phyloP scores from a whole-genome alignment of 2,888 invertebrate species.

The Cepaea hortensis region DNA sequence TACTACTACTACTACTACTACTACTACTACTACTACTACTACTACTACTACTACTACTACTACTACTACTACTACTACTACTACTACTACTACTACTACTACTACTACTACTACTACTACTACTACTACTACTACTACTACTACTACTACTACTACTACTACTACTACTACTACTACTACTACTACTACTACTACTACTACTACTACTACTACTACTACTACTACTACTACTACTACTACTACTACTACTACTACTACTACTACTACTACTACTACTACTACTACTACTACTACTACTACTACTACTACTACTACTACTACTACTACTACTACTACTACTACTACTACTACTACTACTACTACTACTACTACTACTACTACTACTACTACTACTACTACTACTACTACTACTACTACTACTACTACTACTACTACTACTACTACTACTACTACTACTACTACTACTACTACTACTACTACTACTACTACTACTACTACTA shows the following conservation, averaged over 20 bases:
- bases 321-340: neutral
- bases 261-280: conserved; percentile 36
- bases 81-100: conserved; percentile 24
- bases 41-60: neutral
- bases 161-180: conserved; percentile 34
- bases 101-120: conserved; percentile 27
- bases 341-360: conserved; percentile 5
- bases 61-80: neutral
- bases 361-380: neutral
- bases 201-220: conserved; percentile 30
- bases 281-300: conserved; percentile 33
- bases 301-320: neutral
- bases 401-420: neutral
- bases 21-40: neutral
- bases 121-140: conserved; percentile 33
- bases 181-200: conserved; percentile 36
- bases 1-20: neutral
- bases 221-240: conserved; percentile 24
- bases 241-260: conserved; percentile 39
- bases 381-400: neutral
- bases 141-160: conserved; percentile 38
- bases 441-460: neutral
- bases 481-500: conserved; percentile 11
- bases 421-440: neutral
- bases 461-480: neutral